phyloP scores from a whole-genome alignment of 1,140 invertebrate species.

The Drosophila takahashii region DNA sequence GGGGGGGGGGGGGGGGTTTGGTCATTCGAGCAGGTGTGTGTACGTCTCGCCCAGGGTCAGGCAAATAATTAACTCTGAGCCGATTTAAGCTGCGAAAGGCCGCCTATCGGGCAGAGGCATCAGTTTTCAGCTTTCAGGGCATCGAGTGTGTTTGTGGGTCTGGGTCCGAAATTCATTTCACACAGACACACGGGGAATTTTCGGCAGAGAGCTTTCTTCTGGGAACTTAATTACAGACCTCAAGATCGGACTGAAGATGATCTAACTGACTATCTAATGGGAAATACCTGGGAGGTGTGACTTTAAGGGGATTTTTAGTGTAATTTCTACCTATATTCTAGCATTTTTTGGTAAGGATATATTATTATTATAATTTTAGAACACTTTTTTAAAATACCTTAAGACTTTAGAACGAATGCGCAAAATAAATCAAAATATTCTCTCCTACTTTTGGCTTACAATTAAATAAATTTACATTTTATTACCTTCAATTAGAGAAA shows the following conservation, averaged over 20 bases:
- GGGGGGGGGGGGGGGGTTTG: not conserved
- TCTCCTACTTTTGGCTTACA: not conserved
- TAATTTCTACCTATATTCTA: not conserved
- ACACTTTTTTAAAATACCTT: too few species aligned
- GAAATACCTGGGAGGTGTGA: not conserved
- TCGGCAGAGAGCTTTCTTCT: constrained; percentile 12
- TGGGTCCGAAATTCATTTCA: constrained; percentile 19
- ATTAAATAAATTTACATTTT: constrained; percentile 9
- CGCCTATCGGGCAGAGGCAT: constrained; percentile 24
- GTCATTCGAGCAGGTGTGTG: constrained; percentile 21
- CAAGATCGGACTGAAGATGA: not conserved
- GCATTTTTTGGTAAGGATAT: too few species aligned
- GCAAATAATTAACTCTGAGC: constrained; percentile 61
- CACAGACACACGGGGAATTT: constrained; percentile 8
- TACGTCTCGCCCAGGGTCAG: constrained; percentile 34
- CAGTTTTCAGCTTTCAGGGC: not conserved
- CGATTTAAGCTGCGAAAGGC: constrained; percentile 21
- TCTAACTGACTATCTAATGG: not conserved
- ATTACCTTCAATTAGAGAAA: constrained; percentile 11
- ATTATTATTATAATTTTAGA: too few species aligned
- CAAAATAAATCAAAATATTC: not conserved
- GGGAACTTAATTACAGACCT: constrained; percentile 15
- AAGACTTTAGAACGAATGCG: too few species aligned
- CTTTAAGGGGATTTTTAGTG: not conserved
- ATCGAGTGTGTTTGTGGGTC: not conserved